Base-by-base conservation (phyloP, 2,797 vertebrate genomes). In the Hydrolagus colliei region DNA sequence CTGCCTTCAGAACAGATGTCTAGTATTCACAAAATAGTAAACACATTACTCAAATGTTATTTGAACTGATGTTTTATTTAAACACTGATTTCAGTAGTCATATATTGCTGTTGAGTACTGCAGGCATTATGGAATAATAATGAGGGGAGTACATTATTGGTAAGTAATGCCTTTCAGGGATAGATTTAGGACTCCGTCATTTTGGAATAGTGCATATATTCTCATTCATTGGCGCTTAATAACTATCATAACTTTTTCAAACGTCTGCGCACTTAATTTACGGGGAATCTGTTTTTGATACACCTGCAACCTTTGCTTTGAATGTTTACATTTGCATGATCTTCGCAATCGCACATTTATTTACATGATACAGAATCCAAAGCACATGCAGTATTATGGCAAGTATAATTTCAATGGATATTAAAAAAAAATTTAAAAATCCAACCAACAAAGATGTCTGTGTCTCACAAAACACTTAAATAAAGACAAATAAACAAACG, bases 41-140 rank as follows among this genome's bases (percentile, higher is more conserved):
- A 84, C 79, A 84, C 79, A 84, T 84, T 84, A 84, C 79, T 84
- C 79, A 84, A 80, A 80, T 84, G 79, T 84, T 84, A 84, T 84
- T 84, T 84, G 79, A 71, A 84, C 79, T 84, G 79, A 84, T 84
- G 79, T 84, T 71, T 67, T 84, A 84, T 84, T 84, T 84, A 84
- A 84, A 84, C 79, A 84, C 65, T 84, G 79, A 84, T 84, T 84
- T 71, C 65, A 84, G 65, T 68, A 84, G 65, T 84, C 79, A 84
- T 67, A 84, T 71, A 84, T 84, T 84, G 79, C 79, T 84, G 79
- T 84, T 84, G 71, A 84, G 32, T 84, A 84, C 41, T 84, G 65
- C 18, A 71, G 79, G 79, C 62, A 84, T 84, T 84, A 84, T 84
- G 65, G 79, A 84, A 84, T 84, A 35, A 84, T 84, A 84, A 84